Base-by-base conservation (phyloP, 2,888 invertebrate genomes). In the Hirudinaria manillensis region DNA sequence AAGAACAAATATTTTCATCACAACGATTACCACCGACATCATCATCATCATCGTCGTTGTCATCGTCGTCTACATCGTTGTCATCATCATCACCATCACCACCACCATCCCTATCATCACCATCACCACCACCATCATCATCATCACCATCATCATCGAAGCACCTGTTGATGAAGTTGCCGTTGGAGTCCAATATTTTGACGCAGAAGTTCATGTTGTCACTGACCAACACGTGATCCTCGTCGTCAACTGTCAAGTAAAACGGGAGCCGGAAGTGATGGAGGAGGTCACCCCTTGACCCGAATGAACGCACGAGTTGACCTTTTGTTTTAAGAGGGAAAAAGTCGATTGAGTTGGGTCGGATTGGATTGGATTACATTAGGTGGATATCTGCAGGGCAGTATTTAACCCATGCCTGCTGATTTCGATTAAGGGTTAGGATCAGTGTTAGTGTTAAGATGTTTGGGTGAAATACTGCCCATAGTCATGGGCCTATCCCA, bases 281-380 rank as follows among this genome's bases (percentile, higher is more conserved):
- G 21, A 75, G 71, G 1, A 77, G 72, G 51, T 77, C 72, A n/a
- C 79, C 79, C 27, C 72, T 53, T 6, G 66, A 38, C 10, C 77
- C 75, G 76, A 83, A 84, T n/a, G 81, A 70, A 75, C 80, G 81
- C 27, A 83, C 61, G 4, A 83, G 76, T 16, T 79, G 74, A 0
- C 83, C 83, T 6, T 78, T 76, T 32, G 80, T 80, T 7, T 81
- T 78, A 38, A 3, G 10, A n/a, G n/a, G n/a, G 77, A 83, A 83
- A 24, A 82, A 72, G 76, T 80, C n/a, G n/a, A n/a, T n/a, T n/a
- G n/a, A n/a, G n/a, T n/a, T n/a, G n/a, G n/a, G n/a, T n/a, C n/a
- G n/a, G n/a, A n/a, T n/a, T n/a, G n/a, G n/a, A n/a, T n/a, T n/a
- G n/a, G n/a, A n/a, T n/a, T n/a, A n/a, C n/a, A n/a, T n/a, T n/a